Evolutionary conservation across 2,797 vertebrate genomes (phyloP), one percentile per base, ranked within the genome.

Genomic region (Lophius americanus): DNA sequence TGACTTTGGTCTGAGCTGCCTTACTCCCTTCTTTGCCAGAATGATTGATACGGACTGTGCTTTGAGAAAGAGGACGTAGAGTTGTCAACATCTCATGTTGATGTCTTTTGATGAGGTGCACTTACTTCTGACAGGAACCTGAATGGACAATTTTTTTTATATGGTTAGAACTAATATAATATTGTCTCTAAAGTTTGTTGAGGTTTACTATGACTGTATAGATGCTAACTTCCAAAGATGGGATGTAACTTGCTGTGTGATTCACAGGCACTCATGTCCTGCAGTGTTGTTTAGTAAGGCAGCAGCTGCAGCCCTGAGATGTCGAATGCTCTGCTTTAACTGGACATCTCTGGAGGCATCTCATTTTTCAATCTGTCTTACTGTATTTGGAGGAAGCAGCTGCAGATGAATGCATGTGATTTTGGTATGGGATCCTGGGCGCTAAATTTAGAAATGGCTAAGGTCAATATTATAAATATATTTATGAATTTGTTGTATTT

Each of bases 171-270:
- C 33, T 63, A 62, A 76, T 43, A n/a, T 54, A 55, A 44, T 4
- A 32, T 5, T 35, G 36, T 13, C 66, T 63, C 57, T 44, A 42
- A 42, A 64, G 67, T 71, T 67, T 53, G 79, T 81, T 88, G 82
- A 23, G 23, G 23, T 85, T 85, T 82, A 76, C 35, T 46, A 13
- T 60, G 71, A 51, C 67, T 64, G 42, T 74, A 83, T 72, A 64
- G 76, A 71, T 35, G 32, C 43, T 85, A 61, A 69, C 71, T 74
- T 63, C 61, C 58, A 81, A 60, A 51, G 51, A 57, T 57, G 66
- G 60, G 60, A 54, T 35, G 60, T 3, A 53, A 47, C 49, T n/a
- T 8, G 14, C 58, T 63, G 51, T 36, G 42, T 74, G 69, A 60
- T 60, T 80, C 33, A 41, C 61, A 5, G 9, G 11, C 49, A 59